Percentiles rank a stretch among this genome's conserved stretches.
phyloP scores from a whole-genome alignment of 2,113 vertebrate species.

The Xerus inauris region DNA sequence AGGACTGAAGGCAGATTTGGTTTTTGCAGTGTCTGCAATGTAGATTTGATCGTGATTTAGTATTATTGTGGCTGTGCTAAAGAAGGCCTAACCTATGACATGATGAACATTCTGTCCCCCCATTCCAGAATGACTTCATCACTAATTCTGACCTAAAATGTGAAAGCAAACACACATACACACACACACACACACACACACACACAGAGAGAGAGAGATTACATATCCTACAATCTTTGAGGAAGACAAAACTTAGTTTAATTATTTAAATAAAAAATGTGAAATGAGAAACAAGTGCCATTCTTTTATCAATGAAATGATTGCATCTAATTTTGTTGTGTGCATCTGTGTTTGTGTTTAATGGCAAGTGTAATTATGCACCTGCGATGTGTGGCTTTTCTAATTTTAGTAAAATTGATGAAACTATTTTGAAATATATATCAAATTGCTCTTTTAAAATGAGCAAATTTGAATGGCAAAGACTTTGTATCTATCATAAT shows the following conservation, averaged over 20 bases:
- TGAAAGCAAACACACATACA: not conserved
- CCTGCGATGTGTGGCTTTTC: slow-evolving; percentile 61
- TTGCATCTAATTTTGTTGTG: slow-evolving; percentile 51
- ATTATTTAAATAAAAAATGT: slow-evolving; percentile 26
- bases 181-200: not conserved
- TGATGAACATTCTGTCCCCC: not conserved
- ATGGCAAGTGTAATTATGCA: slow-evolving; percentile 65
- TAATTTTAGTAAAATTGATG: slow-evolving; percentile 76
- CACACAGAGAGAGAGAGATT: too few species aligned
- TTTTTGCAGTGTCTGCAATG: not conserved
- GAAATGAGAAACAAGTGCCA: slow-evolving; percentile 48
- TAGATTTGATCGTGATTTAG: not conserved
- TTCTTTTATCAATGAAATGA: slow-evolving; percentile 69
- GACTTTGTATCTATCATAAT: not conserved
- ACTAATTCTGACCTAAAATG: not conserved
- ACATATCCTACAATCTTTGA: not conserved
- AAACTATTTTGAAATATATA: slow-evolving; percentile 73
- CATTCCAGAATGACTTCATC: not conserved
- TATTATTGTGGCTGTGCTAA: not conserved
- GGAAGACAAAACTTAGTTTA: not conserved
- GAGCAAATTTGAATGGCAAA: slow-evolving; percentile 29
- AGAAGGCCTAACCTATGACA: not conserved
- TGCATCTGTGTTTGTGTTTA: slow-evolving; percentile 76
- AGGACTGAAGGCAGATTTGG: not conserved
- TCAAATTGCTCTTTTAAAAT: slow-evolving; percentile 61